Conservation (phyloP, 2,113 vertebrate genomes). For the Ciconia maguari region DNA sequence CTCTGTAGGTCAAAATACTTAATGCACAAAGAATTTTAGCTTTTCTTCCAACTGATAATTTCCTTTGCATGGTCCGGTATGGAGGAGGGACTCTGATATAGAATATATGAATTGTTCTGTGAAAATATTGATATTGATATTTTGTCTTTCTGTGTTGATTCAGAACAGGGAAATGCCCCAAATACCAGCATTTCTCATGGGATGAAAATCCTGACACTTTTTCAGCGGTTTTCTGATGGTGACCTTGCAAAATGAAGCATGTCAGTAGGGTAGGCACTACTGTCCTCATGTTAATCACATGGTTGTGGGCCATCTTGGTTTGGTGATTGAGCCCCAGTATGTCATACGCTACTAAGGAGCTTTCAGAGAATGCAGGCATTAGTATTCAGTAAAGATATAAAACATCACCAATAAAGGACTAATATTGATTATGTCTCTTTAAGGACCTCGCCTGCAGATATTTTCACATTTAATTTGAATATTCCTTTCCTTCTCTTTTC, state of each 20-base stretch:
- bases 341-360: neutral
- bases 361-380: neutral
- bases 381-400: neutral
- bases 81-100: neutral
- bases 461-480: neutral
- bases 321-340: neutral
- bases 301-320: neutral
- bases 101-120: neutral
- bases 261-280: neutral
- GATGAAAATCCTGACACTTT: neutral
- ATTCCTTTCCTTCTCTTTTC: neutral
- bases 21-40: neutral
- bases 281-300: neutral
- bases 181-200: neutral
- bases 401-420: neutral
- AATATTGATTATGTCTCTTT: neutral
- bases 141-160: neutral
- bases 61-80: neutral
- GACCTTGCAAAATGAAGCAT: neutral
- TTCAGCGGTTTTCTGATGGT: neutral
- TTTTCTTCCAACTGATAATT: neutral
- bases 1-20: neutral
- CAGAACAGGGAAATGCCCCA: neutral
- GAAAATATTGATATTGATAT: neutral
- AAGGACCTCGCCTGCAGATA: neutral